Percentiles rank a stretch among this genome's conserved stretches.
Conservation (phyloP, 2,888 invertebrate genomes). For the Athalia cordata region DNA sequence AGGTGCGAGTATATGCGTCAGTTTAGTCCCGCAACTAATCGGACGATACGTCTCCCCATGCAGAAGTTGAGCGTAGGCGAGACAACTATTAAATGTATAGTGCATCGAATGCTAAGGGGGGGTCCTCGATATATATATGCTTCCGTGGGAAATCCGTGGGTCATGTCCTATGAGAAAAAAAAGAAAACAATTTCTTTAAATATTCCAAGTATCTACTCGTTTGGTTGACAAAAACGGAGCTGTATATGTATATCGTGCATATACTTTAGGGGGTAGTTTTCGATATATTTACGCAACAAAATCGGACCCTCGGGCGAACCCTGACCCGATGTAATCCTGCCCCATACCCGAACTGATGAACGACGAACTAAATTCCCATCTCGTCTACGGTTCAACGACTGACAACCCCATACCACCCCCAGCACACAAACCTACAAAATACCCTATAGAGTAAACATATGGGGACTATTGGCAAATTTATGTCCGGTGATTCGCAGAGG, state of each 20-base stretch:
- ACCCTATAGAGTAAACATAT: no score
- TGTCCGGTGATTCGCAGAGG: no score
- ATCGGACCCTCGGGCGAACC: constrained; percentile 30
- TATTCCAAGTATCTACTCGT: neutral
- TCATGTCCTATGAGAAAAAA: no score
- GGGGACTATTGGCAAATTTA: no score
- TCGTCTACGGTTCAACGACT: neutral
- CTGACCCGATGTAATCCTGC: constrained; percentile 26
- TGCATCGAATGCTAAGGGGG: neutral
- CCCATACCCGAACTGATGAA: neutral
- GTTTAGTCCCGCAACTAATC: no score
- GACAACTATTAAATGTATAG: neutral
- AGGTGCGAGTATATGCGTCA: no score
- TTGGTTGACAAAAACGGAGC: neutral
- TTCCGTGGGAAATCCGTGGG: constrained; percentile 7
- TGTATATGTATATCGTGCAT: neutral
- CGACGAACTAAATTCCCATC: neutral
- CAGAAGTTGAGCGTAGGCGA: constrained; percentile 22
- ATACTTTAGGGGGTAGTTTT: no score
- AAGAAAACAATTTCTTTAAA: neutral
- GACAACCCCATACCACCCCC: neutral
- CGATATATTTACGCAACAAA: neutral
- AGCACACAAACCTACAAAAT: no score
- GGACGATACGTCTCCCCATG: neutral
- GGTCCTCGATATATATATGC: constrained; percentile 4